Evolutionary conservation across 2,797 vertebrate species (phyloP).

Genomic region (Galagoides demidoff): DNA sequence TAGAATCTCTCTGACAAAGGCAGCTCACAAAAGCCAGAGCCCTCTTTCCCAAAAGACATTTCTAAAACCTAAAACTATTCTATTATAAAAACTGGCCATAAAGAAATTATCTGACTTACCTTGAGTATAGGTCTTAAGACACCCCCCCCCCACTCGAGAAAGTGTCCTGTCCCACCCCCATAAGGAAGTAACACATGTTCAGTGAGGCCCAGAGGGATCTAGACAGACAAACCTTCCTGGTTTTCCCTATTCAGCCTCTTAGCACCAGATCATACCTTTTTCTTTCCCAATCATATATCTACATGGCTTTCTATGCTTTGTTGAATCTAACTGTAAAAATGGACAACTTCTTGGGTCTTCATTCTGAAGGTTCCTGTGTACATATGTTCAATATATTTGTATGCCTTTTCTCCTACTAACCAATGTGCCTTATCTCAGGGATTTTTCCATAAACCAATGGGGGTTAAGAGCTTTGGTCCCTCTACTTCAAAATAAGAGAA

Average conservation of each 20-base stretch:
- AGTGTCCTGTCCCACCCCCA: not conserved
- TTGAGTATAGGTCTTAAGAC: not conserved
- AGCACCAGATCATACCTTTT: not conserved
- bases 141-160: not conserved
- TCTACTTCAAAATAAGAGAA: not conserved
- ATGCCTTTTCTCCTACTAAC: not conserved
- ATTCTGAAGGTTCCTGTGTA: not conserved
- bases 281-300: not conserved
- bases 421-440: not conserved
- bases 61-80: not conserved
- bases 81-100: not conserved
- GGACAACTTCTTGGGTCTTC: not conserved
- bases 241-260: not conserved
- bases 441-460: not conserved
- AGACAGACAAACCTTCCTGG: not conserved
- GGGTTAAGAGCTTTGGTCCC: not conserved
- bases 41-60: not conserved
- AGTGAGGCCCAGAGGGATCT: not conserved
- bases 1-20: not conserved
- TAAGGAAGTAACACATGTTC: not conserved
- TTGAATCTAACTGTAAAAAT: not conserved
- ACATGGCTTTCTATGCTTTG: not conserved
- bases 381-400: not conserved
- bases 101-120: not conserved
- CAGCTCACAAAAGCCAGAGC: not conserved